phyloP scores from a whole-genome alignment of 2,888 invertebrate genomes.

The Pherbina coryleti region DNA sequence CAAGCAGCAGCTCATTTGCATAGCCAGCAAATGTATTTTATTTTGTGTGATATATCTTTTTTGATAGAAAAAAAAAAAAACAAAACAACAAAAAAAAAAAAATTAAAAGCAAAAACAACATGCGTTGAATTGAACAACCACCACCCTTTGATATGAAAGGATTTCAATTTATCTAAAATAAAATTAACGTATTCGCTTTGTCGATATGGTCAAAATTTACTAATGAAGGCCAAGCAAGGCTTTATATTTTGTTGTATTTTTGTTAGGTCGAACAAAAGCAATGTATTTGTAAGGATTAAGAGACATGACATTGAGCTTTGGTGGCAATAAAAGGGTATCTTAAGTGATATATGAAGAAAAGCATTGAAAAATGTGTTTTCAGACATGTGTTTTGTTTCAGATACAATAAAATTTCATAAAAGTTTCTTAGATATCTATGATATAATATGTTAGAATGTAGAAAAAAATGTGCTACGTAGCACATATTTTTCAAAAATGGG shows the following conservation, averaged over 20 bases:
- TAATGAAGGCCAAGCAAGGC: slow-evolving; percentile 4
- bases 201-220: slow-evolving; percentile 27
- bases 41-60: neutral
- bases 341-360: neutral
- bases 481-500: no score
- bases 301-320: neutral
- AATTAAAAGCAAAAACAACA: no score
- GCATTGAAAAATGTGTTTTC: neutral
- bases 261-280: neutral
- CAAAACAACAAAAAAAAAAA: neutral
- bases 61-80: neutral
- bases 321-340: neutral
- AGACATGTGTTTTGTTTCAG: no score
- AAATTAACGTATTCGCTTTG: neutral
- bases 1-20: slow-evolving; percentile 33
- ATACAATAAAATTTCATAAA: no score
- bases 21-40: slow-evolving; percentile 12
- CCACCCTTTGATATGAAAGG: slow-evolving; percentile 15
- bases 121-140: slow-evolving; percentile 14
- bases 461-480: no score
- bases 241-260: neutral
- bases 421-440: no score
- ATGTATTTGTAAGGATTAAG: neutral
- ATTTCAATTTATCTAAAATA: neutral
- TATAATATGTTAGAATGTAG: no score